Evolutionary conservation across 2,797 vertebrate species (phyloP), one percentile per base, ranked within the genome.

Genomic region (Pseudocheirus occidentalis): DNA sequence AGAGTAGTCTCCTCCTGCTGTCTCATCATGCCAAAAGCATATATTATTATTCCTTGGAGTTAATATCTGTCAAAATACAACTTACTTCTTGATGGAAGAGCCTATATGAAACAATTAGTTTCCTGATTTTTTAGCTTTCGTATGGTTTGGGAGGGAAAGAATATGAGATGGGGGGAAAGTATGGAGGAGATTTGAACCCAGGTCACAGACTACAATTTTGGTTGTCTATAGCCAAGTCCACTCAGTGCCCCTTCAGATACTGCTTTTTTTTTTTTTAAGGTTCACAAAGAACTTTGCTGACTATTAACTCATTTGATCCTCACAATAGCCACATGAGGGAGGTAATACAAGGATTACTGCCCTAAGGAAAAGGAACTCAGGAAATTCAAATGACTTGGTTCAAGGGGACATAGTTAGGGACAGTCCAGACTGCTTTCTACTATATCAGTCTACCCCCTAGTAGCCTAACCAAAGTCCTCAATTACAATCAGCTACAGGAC

Each of bases 401-500:
- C 89, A 46, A 81, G 40, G 73, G 73, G 73, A 46, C 40, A 50
- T 12, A 87, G 50, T 87, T 11, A 87, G 40, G 73, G 73, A 87
- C 24, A 87, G 40, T 24, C 7, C 1, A 87, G 24, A 4, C 24
- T 24, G 50, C 40, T 87, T 87, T 50, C 9, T 11, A 87, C 13
- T 50, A 27, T 5, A 87, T 50, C 10, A 87, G 9, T 87, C 21
- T 46, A 12, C 9, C 3, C n/a, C 40, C 73, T 7, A 87, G 73
- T 5, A 87, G 66, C 13, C 40, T 59, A 95, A 55, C 53, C 54
- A 92, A 91, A 96, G 91, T 16, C 50, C 34, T 55, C 14, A 16
- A 93, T 89, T 90, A 66, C 73, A 53, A 81, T 28, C 31, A 34
- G 91, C 55, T 95, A 93, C 34, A 92, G 31, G 16, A 96, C 62